phyloP scores from a whole-genome alignment of 2,113 vertebrate species.

The Hystrix cristata region DNA sequence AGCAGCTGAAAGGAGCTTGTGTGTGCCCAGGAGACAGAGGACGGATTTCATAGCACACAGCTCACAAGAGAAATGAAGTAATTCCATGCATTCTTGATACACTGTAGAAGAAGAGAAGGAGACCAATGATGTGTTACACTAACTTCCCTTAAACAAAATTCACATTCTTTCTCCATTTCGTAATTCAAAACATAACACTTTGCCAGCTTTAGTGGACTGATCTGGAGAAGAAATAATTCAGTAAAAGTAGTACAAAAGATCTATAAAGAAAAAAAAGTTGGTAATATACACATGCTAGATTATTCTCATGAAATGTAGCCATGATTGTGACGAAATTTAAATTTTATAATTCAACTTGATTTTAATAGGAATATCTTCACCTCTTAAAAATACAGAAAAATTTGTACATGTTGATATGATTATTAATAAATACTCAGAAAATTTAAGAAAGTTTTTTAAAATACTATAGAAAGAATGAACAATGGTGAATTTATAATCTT shows the following conservation, averaged over 20 bases:
- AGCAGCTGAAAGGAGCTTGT: background rate
- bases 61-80: background rate
- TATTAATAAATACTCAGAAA: constrained; percentile 35
- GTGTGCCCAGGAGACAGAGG: background rate
- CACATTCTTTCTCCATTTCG: background rate
- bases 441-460: background rate
- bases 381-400: background rate
- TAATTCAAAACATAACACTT: background rate
- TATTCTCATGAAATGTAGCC: background rate
- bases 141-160: background rate
- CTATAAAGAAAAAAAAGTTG: background rate
- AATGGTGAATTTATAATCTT: background rate
- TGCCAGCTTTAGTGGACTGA: background rate
- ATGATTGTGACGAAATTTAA: background rate
- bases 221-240: background rate
- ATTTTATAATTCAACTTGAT: background rate
- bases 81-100: no score
- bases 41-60: background rate
- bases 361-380: background rate
- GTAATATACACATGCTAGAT: background rate
- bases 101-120: background rate
- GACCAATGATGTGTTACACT: background rate
- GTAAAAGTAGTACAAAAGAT: background rate
- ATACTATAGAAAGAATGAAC: background rate
- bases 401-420: background rate